Base-by-base conservation (phyloP, 2,888 invertebrate genomes). In the Sclerodermus sp. region DNA sequence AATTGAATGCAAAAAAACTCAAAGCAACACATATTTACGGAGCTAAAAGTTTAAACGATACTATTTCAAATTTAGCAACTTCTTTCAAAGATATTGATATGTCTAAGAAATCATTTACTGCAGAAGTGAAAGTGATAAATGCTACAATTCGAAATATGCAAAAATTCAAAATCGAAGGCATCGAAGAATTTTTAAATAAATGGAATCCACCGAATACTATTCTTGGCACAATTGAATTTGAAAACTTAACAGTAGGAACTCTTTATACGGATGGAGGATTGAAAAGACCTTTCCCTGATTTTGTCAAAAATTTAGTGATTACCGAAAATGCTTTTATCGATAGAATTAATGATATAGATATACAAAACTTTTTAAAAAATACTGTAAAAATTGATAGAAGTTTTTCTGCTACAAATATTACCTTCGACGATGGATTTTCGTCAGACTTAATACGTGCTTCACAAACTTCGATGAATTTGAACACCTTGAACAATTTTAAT, bases 321-420 rank as follows among this genome's bases (percentile, higher is more conserved):
- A 62, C 65, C 42, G 74, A 74, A 39, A 71, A 77, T 42, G 63
- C 73, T 16, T 58, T 64, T 42, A 64, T 80, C 9, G 77, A 77
- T n/a, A 70, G 64, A 1, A 73, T 82, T 29, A 82, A 81, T 56
- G 57, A 68, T 30, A 50, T 79, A 5, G 60, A 77, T 62, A 45
- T 82, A 9, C 47, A 53, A 9, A 58, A 75, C 23, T 64, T 82
- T 45, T 53, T 70, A 9, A 57, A 71, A 3, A 73, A 79, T 48
- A 68, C 74, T 1, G 68, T 81, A 6, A 78, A 76, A 62, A 64
- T 76, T 2, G 71, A 80, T 43, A 79, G 81, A 53, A 59, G 66
- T 23, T 60, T 72, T 47, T 60, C 63, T 15, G 74, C 81, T 49
- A 66, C 71, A 34, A 66, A 73, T 12, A 78, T 77, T 8, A 72